A percentile compares a stretch with the other conserved stretches of the same genome.
Evolutionary conservation across 2,797 vertebrate species (phyloP).

Genomic region (Pipistrellus kuhlii): DNA sequence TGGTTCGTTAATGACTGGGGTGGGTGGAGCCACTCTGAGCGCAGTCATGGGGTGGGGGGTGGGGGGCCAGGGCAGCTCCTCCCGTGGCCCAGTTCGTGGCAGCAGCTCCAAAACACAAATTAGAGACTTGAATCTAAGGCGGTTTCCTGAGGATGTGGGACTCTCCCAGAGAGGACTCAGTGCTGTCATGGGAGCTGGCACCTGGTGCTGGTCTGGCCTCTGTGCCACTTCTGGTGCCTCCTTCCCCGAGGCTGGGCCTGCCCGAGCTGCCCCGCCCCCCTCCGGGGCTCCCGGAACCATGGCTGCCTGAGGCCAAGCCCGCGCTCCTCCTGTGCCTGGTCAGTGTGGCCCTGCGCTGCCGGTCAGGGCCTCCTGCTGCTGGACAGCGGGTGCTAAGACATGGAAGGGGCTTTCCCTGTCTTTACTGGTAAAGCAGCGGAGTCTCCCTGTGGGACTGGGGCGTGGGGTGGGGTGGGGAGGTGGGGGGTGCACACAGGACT

Average conservation of each 20-base stretch:
- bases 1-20: background rate
- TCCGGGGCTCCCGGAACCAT: background rate
- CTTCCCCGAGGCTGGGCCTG: background rate
- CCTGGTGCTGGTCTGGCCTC: background rate
- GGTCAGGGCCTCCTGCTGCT: background rate
- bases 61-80: background rate
- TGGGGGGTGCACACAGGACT: background rate
- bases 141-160: background rate
- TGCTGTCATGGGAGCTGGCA: rapidly evolving
- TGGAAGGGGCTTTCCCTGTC: background rate
- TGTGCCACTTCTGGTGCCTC: background rate
- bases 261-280: too few species aligned
- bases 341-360: rapidly evolving
- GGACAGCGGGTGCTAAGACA: background rate
- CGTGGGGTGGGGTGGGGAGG: rapidly evolving
- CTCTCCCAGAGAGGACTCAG: background rate
- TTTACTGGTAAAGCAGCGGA: too few species aligned
- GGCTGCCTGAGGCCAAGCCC: background rate
- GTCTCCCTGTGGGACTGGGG: background rate
- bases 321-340: background rate
- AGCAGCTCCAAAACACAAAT: background rate
- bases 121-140: background rate
- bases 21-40: background rate
- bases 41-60: too few species aligned
- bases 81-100: background rate